Conservation (phyloP, 1,140 invertebrate species). For the Leptinotarsa defecta region DNA sequence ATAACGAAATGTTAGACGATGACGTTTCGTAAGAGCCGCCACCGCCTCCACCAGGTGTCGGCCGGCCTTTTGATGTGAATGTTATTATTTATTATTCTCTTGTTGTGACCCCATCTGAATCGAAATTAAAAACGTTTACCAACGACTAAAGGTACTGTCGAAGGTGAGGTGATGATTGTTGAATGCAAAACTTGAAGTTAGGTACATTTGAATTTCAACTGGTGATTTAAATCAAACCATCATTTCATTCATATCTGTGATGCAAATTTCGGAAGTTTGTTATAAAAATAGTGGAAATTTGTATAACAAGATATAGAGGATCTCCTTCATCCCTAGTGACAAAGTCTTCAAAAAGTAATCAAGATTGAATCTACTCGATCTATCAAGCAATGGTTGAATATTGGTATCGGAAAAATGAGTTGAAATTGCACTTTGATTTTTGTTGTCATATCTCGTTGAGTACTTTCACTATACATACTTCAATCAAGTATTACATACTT, state of each 20-base stretch:
- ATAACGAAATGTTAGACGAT: conserved; percentile 25
- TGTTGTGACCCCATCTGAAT: conserved; percentile 15
- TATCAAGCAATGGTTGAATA: no score
- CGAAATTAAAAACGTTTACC: conserved; percentile 20
- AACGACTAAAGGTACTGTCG: neutral
- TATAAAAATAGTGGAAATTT: no score
- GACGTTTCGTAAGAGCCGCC: conserved; percentile 5
- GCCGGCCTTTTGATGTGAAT: conserved; percentile 26
- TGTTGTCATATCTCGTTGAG: no score
- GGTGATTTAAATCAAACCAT: neutral
- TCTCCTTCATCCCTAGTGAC: no score
- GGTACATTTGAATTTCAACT: neutral
- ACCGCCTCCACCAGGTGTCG: neutral
- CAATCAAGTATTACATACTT: neutral
- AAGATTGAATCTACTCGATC: no score
- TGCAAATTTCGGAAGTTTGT: no score
- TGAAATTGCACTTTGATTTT: no score
- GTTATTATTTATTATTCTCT: conserved; percentile 10
- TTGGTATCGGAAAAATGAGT: no score
- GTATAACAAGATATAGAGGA: no score
- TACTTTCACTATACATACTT: no score
- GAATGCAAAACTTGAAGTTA: neutral
- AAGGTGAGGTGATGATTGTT: neutral
- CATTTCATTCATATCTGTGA: no score
- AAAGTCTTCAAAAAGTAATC: no score